Conservation (phyloP, 2,888 invertebrate genomes). For the Gnatocerus cornutus region DNA sequence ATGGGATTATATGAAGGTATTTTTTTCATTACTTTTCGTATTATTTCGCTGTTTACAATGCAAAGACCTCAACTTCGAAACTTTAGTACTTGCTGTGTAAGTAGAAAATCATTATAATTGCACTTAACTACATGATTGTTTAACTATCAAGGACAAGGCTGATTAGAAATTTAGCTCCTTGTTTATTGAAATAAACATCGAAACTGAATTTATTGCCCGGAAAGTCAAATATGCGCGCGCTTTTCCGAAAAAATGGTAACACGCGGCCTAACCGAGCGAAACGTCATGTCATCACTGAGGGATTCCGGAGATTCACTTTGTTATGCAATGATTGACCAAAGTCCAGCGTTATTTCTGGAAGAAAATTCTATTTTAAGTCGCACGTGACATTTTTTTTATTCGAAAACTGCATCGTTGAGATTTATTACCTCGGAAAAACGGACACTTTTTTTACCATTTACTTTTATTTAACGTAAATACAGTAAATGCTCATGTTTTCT, state of each 20-base stretch:
- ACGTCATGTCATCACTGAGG: slow-evolving; percentile 19
- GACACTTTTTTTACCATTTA: too few species aligned
- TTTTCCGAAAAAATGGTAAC: neutral
- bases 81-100: slow-evolving; percentile 14
- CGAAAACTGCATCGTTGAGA: too few species aligned
- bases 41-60: slow-evolving; percentile 10
- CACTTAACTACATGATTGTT: slow-evolving; percentile 40
- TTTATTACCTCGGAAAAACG: too few species aligned
- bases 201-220: neutral
- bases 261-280: slow-evolving; percentile 9
- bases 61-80: slow-evolving; percentile 2
- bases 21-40: slow-evolving; percentile 41
- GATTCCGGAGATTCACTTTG: slow-evolving; percentile 42
- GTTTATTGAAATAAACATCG: slow-evolving; percentile 35
- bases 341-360: slow-evolving; percentile 42
- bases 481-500: too few species aligned
- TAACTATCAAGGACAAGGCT: slow-evolving; percentile 44
- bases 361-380: slow-evolving; percentile 30
- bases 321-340: slow-evolving; percentile 42
- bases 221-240: neutral
- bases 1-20: slow-evolving; percentile 68
- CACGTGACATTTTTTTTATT: neutral
- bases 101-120: slow-evolving; percentile 45
- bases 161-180: slow-evolving; percentile 35
- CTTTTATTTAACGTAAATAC: too few species aligned